Conservation (phyloP, 2,888 invertebrate species). For the Cataglyphis livida region DNA sequence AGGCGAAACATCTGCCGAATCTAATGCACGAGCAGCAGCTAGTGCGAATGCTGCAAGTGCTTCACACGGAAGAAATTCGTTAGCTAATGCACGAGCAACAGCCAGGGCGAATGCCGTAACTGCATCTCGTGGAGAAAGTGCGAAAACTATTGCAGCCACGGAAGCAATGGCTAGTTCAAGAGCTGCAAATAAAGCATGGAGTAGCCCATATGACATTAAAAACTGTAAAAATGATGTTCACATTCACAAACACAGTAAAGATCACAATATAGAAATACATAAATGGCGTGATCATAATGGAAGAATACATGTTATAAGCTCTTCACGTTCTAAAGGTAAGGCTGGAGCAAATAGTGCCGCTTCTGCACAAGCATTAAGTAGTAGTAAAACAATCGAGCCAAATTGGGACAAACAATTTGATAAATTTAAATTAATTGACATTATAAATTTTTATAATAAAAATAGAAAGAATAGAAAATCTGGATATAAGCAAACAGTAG, state of each 20-base stretch:
- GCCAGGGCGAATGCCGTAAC: background rate
- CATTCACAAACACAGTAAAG: background rate
- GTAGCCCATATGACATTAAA: background rate
- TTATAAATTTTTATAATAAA: too few species aligned
- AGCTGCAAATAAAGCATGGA: too few species aligned
- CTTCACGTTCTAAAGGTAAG: background rate
- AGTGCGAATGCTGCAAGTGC: background rate
- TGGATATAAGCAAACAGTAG: too few species aligned
- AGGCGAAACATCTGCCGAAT: too few species aligned
- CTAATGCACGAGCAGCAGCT: background rate
- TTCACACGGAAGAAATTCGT: too few species aligned
- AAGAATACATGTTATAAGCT: background rate
- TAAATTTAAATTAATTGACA: too few species aligned
- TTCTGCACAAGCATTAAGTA: background rate
- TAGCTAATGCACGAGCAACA: too few species aligned
- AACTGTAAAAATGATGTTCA: background rate
- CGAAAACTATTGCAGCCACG: too few species aligned
- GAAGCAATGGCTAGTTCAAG: too few species aligned
- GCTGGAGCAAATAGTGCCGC: background rate
- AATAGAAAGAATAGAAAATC: too few species aligned
- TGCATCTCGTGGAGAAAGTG: background rate
- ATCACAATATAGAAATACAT: background rate
- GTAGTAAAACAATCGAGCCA: too few species aligned
- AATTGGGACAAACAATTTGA: too few species aligned
- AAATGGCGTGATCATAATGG: background rate